Base-by-base conservation (phyloP, 2,888 invertebrate species). In the Plusia festucae region DNA sequence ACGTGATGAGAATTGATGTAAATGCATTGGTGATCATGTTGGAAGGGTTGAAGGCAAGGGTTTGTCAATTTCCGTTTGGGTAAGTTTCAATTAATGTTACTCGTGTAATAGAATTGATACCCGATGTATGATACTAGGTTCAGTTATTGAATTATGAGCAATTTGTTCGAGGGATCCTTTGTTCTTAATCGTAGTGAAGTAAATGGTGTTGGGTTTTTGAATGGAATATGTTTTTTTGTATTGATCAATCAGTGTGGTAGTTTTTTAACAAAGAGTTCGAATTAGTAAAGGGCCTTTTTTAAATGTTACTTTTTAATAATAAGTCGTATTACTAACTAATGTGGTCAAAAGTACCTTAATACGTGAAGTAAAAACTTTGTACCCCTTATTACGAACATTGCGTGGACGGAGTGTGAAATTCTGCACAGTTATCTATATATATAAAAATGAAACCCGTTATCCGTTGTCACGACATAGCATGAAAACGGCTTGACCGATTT, bases 51-150 rank as follows among this genome's bases (percentile, higher is more conserved):
- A 58, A 62, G 22, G 24, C 40, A 59, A 55, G 30, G 65, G 59
- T 59, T 61, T 62, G 65, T 62, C 74, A 68, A 79, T 73, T 77
- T 74, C 78, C 70, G 57, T 57, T 60, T 34, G 52, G 24, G 51
- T 18, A 52, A 56, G 68, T 53, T 57, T 76, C 67, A 70, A 69
- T 70, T 78, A 65, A 63, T 65, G 58, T 54, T 53, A 51, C 53
- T 59, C 60, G 16, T 11, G 32, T 44, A 62, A 65, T 60, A 57
- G 46, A 72, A 72, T 63, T 60, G 59, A 69, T 70, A 65, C 55
- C 62, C 67, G 24, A 52, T 44, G 57, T 63, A 32, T 60, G 56
- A 69, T 54, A 64, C 24, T 40, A 18, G 56, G 56, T 18, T 53
- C 32, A 32, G 67, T 56, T 51, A 64, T 65, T 64, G 11, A 60